These are phyloP conservation scores for Onychorhynchus coronatus DNA, from an alignment of 2,113 vertebrate species.

Conservation along the genomic window DNA sequence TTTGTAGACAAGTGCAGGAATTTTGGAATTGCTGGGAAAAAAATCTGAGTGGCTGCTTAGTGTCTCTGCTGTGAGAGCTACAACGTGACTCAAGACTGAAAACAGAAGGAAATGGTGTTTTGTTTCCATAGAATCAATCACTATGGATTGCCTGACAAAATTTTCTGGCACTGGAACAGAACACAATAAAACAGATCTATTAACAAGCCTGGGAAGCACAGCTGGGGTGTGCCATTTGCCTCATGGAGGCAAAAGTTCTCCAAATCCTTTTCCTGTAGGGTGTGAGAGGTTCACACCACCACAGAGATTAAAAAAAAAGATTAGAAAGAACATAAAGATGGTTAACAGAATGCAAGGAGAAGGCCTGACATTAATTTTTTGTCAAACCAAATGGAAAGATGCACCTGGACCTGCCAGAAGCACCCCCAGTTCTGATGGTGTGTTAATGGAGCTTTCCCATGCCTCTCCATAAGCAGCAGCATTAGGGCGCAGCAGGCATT, in stretches of 20 bases:
- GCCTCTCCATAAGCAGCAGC: not conserved
- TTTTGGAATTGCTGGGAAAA: not conserved
- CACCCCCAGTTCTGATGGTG: not conserved
- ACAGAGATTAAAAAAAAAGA: not conserved
- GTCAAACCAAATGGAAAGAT: not conserved
- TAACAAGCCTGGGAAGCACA: slow-evolving; percentile 21
- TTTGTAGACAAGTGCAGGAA: slow-evolving; percentile 13
- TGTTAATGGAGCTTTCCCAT: not conserved
- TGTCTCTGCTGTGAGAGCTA: not conserved
- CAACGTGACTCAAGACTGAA: not conserved
- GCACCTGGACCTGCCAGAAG: not conserved
- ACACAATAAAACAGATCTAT: slow-evolving; percentile 15
- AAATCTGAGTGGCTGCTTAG: not conserved
- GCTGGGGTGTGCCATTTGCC: not conserved
- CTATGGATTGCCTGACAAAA: slow-evolving; percentile 36
- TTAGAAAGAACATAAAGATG: not conserved
- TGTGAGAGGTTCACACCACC: not conserved
- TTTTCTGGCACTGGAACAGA: slow-evolving; percentile 9
- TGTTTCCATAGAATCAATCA: slow-evolving; percentile 55
- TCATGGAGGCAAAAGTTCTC: not conserved
- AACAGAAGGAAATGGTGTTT: slow-evolving; percentile 51
- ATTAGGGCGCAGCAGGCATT: not conserved
- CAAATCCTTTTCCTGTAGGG: not conserved
- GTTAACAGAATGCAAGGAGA: not conserved
- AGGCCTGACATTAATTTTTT: not conserved